Conservation (phyloP, 2,888 invertebrate genomes). For the Eretmocerus hayati region DNA sequence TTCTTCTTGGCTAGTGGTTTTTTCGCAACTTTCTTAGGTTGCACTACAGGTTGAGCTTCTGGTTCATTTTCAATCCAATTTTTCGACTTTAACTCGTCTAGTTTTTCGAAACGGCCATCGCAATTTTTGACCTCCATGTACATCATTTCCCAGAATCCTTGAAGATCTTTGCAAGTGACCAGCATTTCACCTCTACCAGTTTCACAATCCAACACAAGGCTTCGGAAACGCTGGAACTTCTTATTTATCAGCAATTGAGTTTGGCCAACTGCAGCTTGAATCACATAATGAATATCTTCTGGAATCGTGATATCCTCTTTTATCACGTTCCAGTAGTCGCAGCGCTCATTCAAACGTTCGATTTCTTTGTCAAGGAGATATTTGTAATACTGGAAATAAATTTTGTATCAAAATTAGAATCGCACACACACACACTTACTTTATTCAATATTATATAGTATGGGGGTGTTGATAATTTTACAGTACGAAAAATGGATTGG, state of each 20-base stretch:
- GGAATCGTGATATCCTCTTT: constrained; percentile 42
- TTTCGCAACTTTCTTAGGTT: constrained; percentile 12
- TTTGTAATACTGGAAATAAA: constrained; percentile 40
- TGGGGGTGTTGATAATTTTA: no score
- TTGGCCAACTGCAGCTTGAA: constrained; percentile 71
- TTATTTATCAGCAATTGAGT: constrained; percentile 67
- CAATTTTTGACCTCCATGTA: constrained; percentile 57
- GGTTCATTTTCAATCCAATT: constrained; percentile 50
- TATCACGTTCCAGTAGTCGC: constrained; percentile 53
- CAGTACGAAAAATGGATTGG: no score
- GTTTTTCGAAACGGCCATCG: constrained; percentile 32
- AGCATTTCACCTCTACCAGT: constrained; percentile 48
- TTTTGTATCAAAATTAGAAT: neutral
- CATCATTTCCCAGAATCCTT: constrained; percentile 85
- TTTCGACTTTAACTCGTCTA: constrained; percentile 27
- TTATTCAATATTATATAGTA: no score
- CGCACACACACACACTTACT: no score
- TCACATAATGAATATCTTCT: constrained; percentile 53
- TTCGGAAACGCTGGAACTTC: constrained; percentile 70
- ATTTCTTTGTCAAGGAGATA: constrained; percentile 50
- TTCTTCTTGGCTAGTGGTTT: constrained; percentile 17
- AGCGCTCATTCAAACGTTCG: constrained; percentile 50
- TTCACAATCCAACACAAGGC: constrained; percentile 45
- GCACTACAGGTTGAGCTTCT: constrained; percentile 26
- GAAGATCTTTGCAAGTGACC: constrained; percentile 64